A percentile compares a stretch with the other conserved stretches of the same genome.
These are phyloP conservation scores for Amblyopsis rosae DNA, from an alignment of 2,113 vertebrate species.

Conservation along the genomic window DNA sequence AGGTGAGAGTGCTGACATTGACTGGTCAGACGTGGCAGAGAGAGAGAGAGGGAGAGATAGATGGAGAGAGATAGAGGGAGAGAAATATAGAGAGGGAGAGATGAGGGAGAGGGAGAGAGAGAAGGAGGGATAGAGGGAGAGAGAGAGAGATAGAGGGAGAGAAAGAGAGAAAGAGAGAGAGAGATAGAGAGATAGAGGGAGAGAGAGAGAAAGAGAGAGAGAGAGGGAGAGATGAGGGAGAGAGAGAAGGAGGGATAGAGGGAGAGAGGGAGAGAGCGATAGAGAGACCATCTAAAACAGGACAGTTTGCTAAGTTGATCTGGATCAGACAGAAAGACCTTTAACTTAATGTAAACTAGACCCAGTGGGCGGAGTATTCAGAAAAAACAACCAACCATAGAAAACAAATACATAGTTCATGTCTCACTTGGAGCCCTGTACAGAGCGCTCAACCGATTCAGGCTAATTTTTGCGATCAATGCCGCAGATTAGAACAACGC, in stretches of 20 bases:
- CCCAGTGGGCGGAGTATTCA: background rate
- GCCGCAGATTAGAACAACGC: conserved; percentile 16
- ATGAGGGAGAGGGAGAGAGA: no score
- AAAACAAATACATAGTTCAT: conserved; percentile 10
- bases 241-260: background rate
- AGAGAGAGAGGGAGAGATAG: background rate
- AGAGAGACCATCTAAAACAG: conserved; percentile 14
- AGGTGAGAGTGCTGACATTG: conserved; percentile 59
- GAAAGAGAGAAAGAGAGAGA: background rate
- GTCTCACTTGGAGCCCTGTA: conserved; percentile 15
- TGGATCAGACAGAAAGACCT: background rate
- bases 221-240: background rate
- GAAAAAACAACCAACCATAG: background rate
- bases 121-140: background rate
- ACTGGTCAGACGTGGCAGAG: conserved; percentile 15
- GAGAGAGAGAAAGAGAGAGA: conserved; percentile 10
- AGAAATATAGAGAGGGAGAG: no score
- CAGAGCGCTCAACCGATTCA: conserved; percentile 11
- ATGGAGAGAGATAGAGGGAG: background rate
- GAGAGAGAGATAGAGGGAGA: background rate
- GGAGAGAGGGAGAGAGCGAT: background rate
- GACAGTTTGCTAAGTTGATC: background rate
- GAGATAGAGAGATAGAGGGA: background rate
- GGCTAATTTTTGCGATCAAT: conserved; percentile 36
- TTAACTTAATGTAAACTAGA: no score